These are phyloP conservation scores for Takifugu flavidus DNA, from an alignment of 2,113 vertebrate genomes.

Conservation along the genomic window DNA sequence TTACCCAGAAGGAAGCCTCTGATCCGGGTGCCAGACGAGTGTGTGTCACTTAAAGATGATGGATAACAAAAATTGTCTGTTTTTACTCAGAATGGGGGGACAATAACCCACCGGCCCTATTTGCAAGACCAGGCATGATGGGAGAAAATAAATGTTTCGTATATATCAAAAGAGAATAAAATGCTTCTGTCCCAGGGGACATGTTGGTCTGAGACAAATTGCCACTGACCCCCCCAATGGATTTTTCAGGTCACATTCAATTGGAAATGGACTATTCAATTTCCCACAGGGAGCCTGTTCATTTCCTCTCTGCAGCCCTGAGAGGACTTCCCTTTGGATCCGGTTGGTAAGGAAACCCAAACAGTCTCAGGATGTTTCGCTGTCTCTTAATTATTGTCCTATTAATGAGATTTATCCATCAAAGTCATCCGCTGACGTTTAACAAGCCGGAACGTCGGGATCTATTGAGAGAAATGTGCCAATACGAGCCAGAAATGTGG, in stretches of 20 bases:
- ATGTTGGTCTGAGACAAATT: conserved; percentile 71
- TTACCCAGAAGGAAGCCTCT: conserved; percentile 26
- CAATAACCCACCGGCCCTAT: conserved; percentile 15
- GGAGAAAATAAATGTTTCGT: conserved; percentile 26
- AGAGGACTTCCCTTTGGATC: conserved; percentile 43
- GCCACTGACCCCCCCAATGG: conserved; percentile 64
- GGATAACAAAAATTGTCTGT: not conserved
- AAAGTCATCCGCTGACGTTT: no score
- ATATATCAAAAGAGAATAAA: conserved; percentile 53
- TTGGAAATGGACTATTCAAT: conserved; percentile 75
- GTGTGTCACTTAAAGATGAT: not conserved
- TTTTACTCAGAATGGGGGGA: not conserved
- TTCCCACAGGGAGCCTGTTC: conserved; percentile 63
- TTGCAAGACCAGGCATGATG: conserved; percentile 13
- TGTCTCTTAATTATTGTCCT: no score
- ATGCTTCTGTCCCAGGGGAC: conserved; percentile 49
- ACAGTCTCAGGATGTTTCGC: conserved; percentile 22
- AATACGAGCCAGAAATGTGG: not conserved
- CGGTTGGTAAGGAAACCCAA: conserved; percentile 10
- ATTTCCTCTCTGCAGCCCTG: conserved; percentile 62
- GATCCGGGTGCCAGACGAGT: conserved; percentile 40
- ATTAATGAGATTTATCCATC: no score
- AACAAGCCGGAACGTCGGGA: no score
- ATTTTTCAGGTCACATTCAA: conserved; percentile 67
- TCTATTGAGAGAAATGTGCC: not conserved